Evolutionary conservation across 37 sponge, comb jelly and placozoan genomes (phyloP).

Genomic region (Dysidea cf. avara): DNA sequence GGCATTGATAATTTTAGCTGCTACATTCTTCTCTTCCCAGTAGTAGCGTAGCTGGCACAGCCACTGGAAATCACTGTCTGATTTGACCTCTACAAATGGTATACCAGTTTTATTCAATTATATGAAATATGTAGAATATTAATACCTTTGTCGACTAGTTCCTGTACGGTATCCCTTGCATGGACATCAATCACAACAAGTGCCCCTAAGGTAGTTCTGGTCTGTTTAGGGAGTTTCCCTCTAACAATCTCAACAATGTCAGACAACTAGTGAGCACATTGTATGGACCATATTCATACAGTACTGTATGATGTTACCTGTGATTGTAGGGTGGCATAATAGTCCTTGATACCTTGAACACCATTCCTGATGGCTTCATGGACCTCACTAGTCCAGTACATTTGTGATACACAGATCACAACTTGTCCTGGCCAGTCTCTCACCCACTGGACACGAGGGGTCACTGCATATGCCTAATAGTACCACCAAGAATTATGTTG

Average conservation of each 20-base stretch:
- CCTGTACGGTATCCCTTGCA: slow-evolving; percentile 86
- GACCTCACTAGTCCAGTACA: slow-evolving; percentile 97
- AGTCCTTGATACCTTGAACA: slow-evolving; percentile 85
- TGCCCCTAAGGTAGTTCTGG: slow-evolving; percentile 94
- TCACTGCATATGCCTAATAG: slow-evolving; percentile 87
- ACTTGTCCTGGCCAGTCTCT: slow-evolving; percentile 98
- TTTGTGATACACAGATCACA: slow-evolving; percentile 88
- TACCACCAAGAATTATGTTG: too few relatives aligned
- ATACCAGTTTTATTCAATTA: too few relatives aligned
- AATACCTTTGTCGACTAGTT: slow-evolving; percentile 76
- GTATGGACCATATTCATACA: too few relatives aligned
- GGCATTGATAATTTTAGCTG: slow-evolving; percentile 90
- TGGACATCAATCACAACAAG: slow-evolving; percentile 96
- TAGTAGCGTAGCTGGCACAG: slow-evolving; percentile 97
- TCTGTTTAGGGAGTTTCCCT: slow-evolving; percentile 96
- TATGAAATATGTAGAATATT: too few relatives aligned
- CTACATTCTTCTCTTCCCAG: slow-evolving; percentile 84
- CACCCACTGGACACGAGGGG: slow-evolving; percentile 85
- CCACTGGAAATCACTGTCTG: slow-evolving; percentile 96
- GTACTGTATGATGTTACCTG: too few relatives aligned
- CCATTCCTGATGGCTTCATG: slow-evolving; percentile 93
- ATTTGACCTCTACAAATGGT: slow-evolving; percentile 45
- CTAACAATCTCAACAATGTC: slow-evolving; percentile 93
- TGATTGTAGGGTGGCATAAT: slow-evolving; percentile 70
- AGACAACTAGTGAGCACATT: slow-evolving; percentile 43